These are phyloP conservation scores for Mactra quadrangularis DNA, from an alignment of 1,140 invertebrate species.

Conservation along the genomic window DNA sequence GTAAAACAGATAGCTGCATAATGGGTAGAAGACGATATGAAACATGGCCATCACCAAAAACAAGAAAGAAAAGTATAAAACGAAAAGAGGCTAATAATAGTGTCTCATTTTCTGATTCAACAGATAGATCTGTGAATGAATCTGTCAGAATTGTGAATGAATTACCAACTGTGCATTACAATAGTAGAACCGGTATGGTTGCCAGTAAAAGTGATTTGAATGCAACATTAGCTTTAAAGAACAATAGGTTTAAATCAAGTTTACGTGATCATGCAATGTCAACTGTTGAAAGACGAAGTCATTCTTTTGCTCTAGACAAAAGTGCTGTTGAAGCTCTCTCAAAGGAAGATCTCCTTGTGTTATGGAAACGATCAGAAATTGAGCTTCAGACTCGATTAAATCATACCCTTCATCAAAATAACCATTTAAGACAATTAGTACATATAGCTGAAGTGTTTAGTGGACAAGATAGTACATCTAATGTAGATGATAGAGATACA, in stretches of 20 bases:
- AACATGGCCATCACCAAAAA: slow-evolving; percentile 51
- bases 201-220: neutral
- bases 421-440: slow-evolving; percentile 21
- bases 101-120: neutral
- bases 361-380: slow-evolving; percentile 80
- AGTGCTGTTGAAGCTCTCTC: slow-evolving; percentile 77
- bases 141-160: slow-evolving; percentile 31
- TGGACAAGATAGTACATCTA: too few species aligned
- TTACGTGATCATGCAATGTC: slow-evolving; percentile 75
- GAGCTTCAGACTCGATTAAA: slow-evolving; percentile 75
- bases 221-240: slow-evolving; percentile 63
- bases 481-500: too few species aligned
- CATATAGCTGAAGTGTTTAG: slow-evolving; percentile 17
- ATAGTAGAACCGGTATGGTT: slow-evolving; percentile 6
- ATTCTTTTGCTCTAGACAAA: slow-evolving; percentile 71
- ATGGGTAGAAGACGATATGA: slow-evolving; percentile 18
- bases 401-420: slow-evolving; percentile 66
- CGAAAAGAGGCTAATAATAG: slow-evolving; percentile 7
- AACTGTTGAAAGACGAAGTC: slow-evolving; percentile 63
- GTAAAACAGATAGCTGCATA: neutral
- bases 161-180: slow-evolving; percentile 2
- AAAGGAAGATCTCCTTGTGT: slow-evolving; percentile 77
- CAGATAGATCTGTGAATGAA: neutral
- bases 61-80: slow-evolving; percentile 28
- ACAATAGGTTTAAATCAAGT: slow-evolving; percentile 78